phyloP scores from a whole-genome alignment of 1,140 invertebrate species.

The Lepidostoma basale region DNA sequence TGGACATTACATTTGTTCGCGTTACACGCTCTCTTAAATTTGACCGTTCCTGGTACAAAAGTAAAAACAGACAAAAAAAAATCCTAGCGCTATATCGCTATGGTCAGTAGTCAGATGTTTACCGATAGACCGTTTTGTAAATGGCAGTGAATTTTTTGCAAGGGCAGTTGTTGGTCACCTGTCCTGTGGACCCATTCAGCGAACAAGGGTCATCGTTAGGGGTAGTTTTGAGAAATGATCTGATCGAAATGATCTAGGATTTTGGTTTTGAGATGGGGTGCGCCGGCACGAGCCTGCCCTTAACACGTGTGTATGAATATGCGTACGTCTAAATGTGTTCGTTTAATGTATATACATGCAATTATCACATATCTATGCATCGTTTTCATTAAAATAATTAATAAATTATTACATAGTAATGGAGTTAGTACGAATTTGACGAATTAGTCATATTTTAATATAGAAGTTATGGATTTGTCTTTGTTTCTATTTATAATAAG shows the following conservation, averaged over 20 bases:
- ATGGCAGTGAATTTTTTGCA: slow-evolving; percentile 34
- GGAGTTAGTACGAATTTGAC: too few relatives aligned
- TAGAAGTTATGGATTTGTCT: too few relatives aligned
- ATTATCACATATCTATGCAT: neutral
- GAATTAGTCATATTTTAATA: too few relatives aligned
- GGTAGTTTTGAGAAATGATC: slow-evolving; percentile 28
- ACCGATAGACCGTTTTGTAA: neutral
- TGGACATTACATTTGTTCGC: slow-evolving; percentile 15
- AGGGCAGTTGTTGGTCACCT: slow-evolving; percentile 42
- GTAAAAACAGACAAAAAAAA: neutral
- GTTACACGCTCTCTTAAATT: slow-evolving; percentile 27
- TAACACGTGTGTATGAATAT: neutral
- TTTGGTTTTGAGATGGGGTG: neutral
- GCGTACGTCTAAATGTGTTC: neutral
- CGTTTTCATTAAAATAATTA: neutral
- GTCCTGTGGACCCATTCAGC: slow-evolving; percentile 12
- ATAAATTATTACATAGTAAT: too few relatives aligned
- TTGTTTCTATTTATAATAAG: too few relatives aligned
- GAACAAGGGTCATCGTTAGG: slow-evolving; percentile 21
- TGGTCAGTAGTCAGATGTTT: slow-evolving; percentile 1
- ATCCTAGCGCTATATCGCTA: neutral
- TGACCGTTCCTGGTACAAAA: slow-evolving; percentile 13
- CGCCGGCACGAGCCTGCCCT: neutral
- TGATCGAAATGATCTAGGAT: slow-evolving; percentile 1
- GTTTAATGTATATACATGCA: neutral